Evolutionary conservation across 2,113 vertebrate species (phyloP).

Genomic region (Stigmatopora nigra): DNA sequence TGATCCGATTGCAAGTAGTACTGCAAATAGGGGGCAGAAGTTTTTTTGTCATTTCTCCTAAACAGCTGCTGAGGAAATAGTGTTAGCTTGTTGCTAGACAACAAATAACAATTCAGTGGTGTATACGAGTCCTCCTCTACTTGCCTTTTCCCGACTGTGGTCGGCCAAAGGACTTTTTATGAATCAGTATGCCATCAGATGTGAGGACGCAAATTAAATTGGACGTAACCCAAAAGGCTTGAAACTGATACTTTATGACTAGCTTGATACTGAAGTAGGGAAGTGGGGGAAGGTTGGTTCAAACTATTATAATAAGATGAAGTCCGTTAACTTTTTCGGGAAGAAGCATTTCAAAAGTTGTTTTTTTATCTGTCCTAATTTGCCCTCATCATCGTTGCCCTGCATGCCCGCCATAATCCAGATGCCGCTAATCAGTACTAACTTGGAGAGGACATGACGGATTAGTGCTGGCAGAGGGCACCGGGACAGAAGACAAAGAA

Average conservation of each 20-base stretch:
- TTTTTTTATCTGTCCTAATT: background rate
- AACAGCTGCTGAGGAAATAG: slow-evolving; percentile 12
- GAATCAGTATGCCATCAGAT: slow-evolving; percentile 32
- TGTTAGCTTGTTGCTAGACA: slow-evolving; percentile 23
- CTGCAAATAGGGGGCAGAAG: slow-evolving; percentile 15
- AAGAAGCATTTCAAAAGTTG: background rate
- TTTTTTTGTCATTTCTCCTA: slow-evolving; percentile 35
- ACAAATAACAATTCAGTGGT: slow-evolving; percentile 24
- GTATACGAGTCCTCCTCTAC: slow-evolving; percentile 27
- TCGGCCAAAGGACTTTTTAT: slow-evolving; percentile 17
- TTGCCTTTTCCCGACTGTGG: slow-evolving; percentile 9
- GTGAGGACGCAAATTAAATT: slow-evolving; percentile 1
- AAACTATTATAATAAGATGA: background rate
- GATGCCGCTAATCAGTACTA: slow-evolving; percentile 45
- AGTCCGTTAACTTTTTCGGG: background rate
- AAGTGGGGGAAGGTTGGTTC: background rate
- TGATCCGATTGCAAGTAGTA: slow-evolving; percentile 20
- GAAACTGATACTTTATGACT: background rate
- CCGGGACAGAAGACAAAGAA: background rate
- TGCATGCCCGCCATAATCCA: slow-evolving; percentile 26
- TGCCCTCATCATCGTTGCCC: slow-evolving; percentile 11
- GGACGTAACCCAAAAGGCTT: background rate
- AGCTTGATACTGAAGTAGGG: background rate
- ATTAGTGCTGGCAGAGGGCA: slow-evolving; percentile 12
- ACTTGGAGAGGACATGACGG: slow-evolving; percentile 26